A percentile compares a stretch with the other conserved stretches of the same genome.
phyloP scores from a whole-genome alignment of 2,797 vertebrate species.

The Tapera naevia region DNA sequence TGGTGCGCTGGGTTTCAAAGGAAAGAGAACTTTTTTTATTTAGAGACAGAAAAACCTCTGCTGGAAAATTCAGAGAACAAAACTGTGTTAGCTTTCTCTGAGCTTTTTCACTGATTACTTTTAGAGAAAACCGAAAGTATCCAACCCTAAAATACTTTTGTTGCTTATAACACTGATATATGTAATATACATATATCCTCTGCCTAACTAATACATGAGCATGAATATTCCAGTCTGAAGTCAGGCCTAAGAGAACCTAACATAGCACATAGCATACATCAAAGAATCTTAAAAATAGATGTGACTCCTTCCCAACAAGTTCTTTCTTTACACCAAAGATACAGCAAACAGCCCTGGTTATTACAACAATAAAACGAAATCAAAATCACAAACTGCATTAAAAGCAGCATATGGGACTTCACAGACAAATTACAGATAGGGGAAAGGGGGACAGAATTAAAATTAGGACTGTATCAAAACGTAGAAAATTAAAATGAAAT shows the following conservation, averaged over 20 bases:
- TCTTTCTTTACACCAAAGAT: background rate
- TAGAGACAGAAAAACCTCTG: background rate
- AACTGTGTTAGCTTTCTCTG: background rate
- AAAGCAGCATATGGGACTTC: background rate
- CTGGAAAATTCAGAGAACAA: background rate
- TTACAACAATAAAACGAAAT: background rate
- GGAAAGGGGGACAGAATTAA: background rate
- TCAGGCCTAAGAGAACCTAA: background rate
- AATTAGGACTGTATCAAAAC: background rate
- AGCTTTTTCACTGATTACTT: background rate
- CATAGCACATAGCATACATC: background rate
- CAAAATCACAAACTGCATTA: background rate
- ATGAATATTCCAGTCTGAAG: background rate
- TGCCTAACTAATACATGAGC: background rate
- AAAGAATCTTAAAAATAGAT: background rate
- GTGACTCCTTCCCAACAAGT: background rate
- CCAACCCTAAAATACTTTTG: background rate
- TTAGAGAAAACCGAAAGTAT: background rate
- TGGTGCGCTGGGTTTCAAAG: background rate
- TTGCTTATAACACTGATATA: background rate
- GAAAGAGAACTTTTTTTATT: background rate
- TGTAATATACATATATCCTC: background rate
- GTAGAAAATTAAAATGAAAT: background rate
- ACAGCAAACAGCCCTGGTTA: background rate
- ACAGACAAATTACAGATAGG: background rate